Conservation (phyloP, 2,113 vertebrate species). For the Platichthys flesus region DNA sequence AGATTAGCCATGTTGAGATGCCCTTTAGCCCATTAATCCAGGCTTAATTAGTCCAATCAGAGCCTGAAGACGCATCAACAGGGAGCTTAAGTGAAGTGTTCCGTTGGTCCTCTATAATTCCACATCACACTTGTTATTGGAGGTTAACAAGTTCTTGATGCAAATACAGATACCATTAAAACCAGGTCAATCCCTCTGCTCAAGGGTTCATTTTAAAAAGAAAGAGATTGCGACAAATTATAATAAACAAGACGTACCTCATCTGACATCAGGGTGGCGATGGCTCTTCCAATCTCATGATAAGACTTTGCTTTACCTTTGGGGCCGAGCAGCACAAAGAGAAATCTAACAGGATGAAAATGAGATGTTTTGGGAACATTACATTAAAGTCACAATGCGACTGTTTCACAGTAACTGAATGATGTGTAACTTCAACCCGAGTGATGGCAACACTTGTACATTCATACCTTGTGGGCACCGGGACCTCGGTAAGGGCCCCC, state of each 20-base stretch:
- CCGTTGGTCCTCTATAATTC: too few relatives aligned
- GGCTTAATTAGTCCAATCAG: too few relatives aligned
- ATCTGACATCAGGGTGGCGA: constrained; percentile 97
- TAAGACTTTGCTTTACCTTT: constrained; percentile 98
- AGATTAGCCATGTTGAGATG: too few relatives aligned
- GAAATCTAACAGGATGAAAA: constrained; percentile 83
- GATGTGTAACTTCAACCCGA: too few relatives aligned
- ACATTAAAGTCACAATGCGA: too few relatives aligned
- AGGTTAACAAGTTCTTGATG: not conserved
- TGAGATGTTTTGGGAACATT: not conserved
- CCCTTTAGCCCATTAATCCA: too few relatives aligned
- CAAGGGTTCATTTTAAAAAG: not conserved
- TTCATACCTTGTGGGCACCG: constrained; percentile 91
- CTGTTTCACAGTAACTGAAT: too few relatives aligned
- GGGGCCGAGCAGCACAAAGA: constrained; percentile 95
- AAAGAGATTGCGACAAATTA: not conserved
- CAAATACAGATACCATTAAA: not conserved
- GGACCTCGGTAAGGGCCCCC: constrained; percentile 95
- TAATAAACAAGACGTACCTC: constrained; percentile 83
- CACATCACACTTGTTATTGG: too few relatives aligned
- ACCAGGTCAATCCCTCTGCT: not conserved
- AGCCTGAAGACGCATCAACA: too few relatives aligned
- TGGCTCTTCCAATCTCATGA: constrained; percentile 96
- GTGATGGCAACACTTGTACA: not conserved
- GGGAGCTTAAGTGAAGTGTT: too few relatives aligned